Evolutionary conservation across 1,140 invertebrate genomes (phyloP), one percentile per base, ranked within the genome.

Genomic region (Stegodyphus mimosarum): DNA sequence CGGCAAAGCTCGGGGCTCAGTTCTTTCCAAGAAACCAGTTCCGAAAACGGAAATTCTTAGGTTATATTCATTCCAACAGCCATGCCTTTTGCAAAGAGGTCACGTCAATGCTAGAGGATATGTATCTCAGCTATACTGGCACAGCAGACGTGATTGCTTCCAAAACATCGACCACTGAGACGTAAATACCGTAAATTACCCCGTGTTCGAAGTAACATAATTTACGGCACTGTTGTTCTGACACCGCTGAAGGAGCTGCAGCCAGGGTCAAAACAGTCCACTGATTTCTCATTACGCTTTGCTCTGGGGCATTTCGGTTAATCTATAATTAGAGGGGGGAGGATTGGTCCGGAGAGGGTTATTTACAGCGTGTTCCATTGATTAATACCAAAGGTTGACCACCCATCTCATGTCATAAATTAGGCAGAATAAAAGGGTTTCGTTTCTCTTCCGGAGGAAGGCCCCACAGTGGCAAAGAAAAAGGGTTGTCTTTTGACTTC

Each of bases 121-220:
- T 78, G 4, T n/a, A 33, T 33, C 33, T 15, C 64, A 67, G 64
- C 33, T 49, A 49, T 48, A 55, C 74, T 17, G 64, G 17, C 48
- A 15, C n/a, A 48, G 49, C n/a, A 48, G 49, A 55, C 60, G 33
- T 78, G 64, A 76, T 69, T 78, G 48, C 66, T 69, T 18, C 49
- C 60, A 69, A 67, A 78, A 53, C 63, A 18, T 78, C 63, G 67
- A 13, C 66, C 6, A 60, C 49, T 48, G 76, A 51, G 64, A 63
- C 51, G 18, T 78, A 76, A 76, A 78, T 51, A 51, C 76, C 48
- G 63, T 69, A 78, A 78, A 78, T 78, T 78, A 66, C 76, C 60
- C 64, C 13, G 67, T 78, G 66, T 69, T 69, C 49, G 76, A 78
- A 69, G 64, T 80, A 71, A 60, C 77, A 80, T 80, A 71, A 80